Evolutionary conservation across 2,888 invertebrate species (phyloP).

Genomic region (Drosophila meridiana): DNA sequence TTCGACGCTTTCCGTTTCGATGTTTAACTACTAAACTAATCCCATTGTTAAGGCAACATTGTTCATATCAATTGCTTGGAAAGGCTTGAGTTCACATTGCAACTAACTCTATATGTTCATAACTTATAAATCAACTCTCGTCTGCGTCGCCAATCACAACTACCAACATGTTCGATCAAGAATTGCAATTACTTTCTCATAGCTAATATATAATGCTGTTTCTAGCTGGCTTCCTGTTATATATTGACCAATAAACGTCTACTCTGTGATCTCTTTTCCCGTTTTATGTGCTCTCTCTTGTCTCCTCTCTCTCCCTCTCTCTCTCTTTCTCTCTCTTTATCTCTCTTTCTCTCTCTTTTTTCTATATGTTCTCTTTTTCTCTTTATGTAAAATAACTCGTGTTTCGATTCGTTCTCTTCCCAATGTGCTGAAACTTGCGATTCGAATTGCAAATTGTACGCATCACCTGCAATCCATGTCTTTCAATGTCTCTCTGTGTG

Average conservation of each 20-base stretch:
- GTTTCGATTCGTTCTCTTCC: constrained; percentile 41
- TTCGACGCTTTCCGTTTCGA: constrained; percentile 31
- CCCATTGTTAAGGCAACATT: constrained; percentile 27
- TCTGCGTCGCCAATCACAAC: constrained; percentile 30
- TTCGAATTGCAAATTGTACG: constrained; percentile 21
- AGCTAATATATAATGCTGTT: constrained; percentile 51
- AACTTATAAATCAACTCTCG: constrained; percentile 8
- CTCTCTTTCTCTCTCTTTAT: constrained; percentile 64
- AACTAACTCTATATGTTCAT: constrained; percentile 13
- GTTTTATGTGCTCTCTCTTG: constrained; percentile 78
- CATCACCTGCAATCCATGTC: constrained; percentile 35
- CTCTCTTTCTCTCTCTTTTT: constrained; percentile 41
- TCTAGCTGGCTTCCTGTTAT: constrained; percentile 52
- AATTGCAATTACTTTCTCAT: constrained; percentile 42
- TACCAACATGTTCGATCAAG: constrained; percentile 22
- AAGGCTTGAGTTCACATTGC: constrained; percentile 43
- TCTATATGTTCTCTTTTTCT: constrained; percentile 42
- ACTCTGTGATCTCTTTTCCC: constrained; percentile 80
- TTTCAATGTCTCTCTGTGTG: constrained; percentile 43
- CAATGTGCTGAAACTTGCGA: constrained; percentile 41
- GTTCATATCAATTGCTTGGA: constrained; percentile 34
- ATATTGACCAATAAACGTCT: constrained; percentile 71
- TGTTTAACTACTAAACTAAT: constrained; percentile 20
- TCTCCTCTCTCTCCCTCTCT: constrained; percentile 38
- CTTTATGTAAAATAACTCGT: constrained; percentile 53